Percentiles rank a stretch among this genome's conserved stretches.
These are phyloP conservation scores for Planiliza haematocheilus DNA, from an alignment of 2,113 vertebrate species.

Conservation along the genomic window DNA sequence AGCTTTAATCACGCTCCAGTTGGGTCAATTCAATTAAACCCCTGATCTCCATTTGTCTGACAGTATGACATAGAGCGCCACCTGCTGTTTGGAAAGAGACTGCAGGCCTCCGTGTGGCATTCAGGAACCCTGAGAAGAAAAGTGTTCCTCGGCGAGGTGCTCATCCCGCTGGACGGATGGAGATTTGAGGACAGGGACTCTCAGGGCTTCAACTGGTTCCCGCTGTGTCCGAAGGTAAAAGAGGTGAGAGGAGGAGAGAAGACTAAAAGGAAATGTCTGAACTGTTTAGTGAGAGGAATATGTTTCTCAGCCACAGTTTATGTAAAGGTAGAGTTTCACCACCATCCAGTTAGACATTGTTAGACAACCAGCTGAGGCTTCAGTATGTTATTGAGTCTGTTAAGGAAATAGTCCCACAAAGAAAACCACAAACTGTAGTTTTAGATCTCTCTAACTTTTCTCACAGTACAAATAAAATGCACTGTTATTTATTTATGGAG, in stretches of 20 bases:
- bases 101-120: slow-evolving; percentile 92
- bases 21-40: not conserved
- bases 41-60: not conserved
- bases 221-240: slow-evolving; percentile 86
- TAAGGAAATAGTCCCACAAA: too few species aligned
- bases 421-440: too few species aligned
- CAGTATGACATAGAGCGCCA: slow-evolving; percentile 86
- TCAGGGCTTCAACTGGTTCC: slow-evolving; percentile 84
- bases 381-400: too few species aligned
- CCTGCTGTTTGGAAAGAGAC: slow-evolving; percentile 83
- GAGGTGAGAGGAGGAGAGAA: not conserved
- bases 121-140: slow-evolving; percentile 83
- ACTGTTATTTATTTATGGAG: too few species aligned
- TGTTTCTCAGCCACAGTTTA: too few species aligned
- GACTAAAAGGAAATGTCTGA: too few species aligned
- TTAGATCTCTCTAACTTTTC: too few species aligned
- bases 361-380: too few species aligned
- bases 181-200: slow-evolving; percentile 79
- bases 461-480: too few species aligned
- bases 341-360: too few species aligned
- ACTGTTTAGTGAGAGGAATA: too few species aligned
- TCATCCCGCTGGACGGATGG: slow-evolving; percentile 86
- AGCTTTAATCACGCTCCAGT: not conserved
- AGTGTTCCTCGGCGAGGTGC: slow-evolving; percentile 90
- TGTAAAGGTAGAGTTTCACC: too few species aligned